Evolutionary conservation across 2,888 invertebrate genomes (phyloP).

Genomic region (Merodon equestris): DNA sequence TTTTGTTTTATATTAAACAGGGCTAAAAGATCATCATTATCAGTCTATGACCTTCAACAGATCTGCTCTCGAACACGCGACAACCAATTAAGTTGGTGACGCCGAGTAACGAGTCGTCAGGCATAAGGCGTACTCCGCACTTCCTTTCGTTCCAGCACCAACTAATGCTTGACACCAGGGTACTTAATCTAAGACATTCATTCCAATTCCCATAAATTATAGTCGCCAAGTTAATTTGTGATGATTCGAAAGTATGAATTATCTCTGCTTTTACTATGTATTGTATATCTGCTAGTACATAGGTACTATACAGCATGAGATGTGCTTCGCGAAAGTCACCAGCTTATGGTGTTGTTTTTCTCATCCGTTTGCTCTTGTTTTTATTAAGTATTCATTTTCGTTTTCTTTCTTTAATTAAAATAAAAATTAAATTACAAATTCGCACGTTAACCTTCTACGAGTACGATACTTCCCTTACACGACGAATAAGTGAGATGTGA

Average conservation of each 20-base stretch:
- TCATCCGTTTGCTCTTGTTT: slow-evolving; percentile 18
- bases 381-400: slow-evolving; percentile 59
- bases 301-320: slow-evolving; percentile 16
- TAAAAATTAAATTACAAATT: slow-evolving; percentile 68
- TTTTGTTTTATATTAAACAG: too few relatives aligned
- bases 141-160: slow-evolving; percentile 39
- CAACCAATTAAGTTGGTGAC: too few relatives aligned
- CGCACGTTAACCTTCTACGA: slow-evolving; percentile 65
- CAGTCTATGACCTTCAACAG: too few relatives aligned
- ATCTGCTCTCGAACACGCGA: too few relatives aligned
- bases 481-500: slow-evolving; percentile 21
- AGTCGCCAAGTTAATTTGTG: slow-evolving; percentile 61
- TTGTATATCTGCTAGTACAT: slow-evolving; percentile 16
- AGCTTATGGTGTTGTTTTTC: slow-evolving; percentile 41
- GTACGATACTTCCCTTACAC: slow-evolving; percentile 14
- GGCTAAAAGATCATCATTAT: too few relatives aligned
- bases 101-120: background rate
- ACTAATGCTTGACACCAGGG: slow-evolving; percentile 37
- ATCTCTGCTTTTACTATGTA: slow-evolving; percentile 26
- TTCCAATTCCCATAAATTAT: slow-evolving; percentile 60
- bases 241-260: slow-evolving; percentile 62
- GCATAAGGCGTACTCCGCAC: too few relatives aligned
- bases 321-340: too few relatives aligned
- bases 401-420: slow-evolving; percentile 65
- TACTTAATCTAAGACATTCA: slow-evolving; percentile 56